Base-by-base conservation (phyloP, 2,888 invertebrate species). In the Erannis defoliaria region DNA sequence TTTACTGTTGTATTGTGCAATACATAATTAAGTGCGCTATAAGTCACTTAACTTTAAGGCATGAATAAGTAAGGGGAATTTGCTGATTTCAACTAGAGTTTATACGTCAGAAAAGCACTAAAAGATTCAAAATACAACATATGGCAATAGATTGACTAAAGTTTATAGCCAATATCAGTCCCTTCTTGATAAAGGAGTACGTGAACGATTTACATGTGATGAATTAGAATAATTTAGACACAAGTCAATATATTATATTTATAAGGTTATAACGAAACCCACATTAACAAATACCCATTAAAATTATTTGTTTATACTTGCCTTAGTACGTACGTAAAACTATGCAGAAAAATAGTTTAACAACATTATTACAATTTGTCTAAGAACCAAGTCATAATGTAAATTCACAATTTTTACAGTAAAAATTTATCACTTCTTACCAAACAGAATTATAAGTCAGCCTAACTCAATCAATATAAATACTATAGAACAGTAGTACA, bases 51-150 rank as follows among this genome's bases (percentile, higher is more conserved):
- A 9, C 31, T 31, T 31, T 31, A 31, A 31, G 31, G 9, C 2
- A 5, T 12, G 2, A 14, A 5, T 14, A 14, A 9, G 9, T 16
- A 16, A 38, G 16, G 2, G 23, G 23, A n/a, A 3, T 14, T 5
- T 14, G 6, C 2, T 43, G 26, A 33, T 35, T 48, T 42, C 10
- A 33, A 33, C 26, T n/a, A n/a, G 33, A 37, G 8, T 31, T 56
- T 61, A 51, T 64, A 21, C 63, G 80, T 82, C 83, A 86, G 84
- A 84, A 86, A 63, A 74, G 80, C 84, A 86, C 82, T 85, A 74
- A 86, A 82, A 82, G 73, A 84, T 80, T 77, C 71, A 59, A 71
- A 77, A 80, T 75, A 76, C 56, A 54, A 26, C 23, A n/a, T 0
- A 23, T 23, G n/a, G n/a, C n/a, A n/a, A n/a, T n/a, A n/a, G 6